Base-by-base conservation (phyloP, 2,888 invertebrate genomes). In the Barypeithes pellucidus region DNA sequence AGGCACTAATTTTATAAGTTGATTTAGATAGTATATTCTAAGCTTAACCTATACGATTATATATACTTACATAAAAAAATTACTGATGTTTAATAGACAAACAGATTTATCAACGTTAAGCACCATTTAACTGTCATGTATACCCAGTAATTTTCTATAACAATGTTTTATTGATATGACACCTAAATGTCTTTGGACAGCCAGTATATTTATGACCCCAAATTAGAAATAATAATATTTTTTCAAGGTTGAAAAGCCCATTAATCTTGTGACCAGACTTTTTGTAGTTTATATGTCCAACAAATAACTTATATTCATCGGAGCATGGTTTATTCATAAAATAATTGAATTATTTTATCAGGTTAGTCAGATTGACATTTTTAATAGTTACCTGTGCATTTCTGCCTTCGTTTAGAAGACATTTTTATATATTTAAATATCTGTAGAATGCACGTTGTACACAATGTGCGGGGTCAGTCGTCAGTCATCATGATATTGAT, bases 81-180 rank as follows among this genome's bases (percentile, higher is more conserved):
- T 50, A 50, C 22, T n/a, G 24, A 33, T 18, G n/a, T 54, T 54
- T 33, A 14, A 16, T 39, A 41, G 24, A 43, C 54, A 62, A 62
- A 62, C 41, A 41, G 62, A 69, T 62, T 62, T 8, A 52, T 69
- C 62, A 62, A 18, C 14, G 43, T 62, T 29, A 62, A 62, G 41
- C 18, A 62, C 33, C 33, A 14, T 57, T 57, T 57, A 16, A 57
- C 54, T 16, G 33, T 9, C 52, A 60, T 36, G 8, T 9, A n/a
- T 59, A 67, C 60, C 11, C 24, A 39, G 68, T 45, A 69, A 62
- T 69, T 62, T 69, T 62, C 29, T 52, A 12, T 62, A 36, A 69
- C 20, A 33, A 14, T 24, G 24, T 57, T 45, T 54, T 54, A 61
- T 69, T 52, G 12, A 41, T 69, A 24, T 62, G 69, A 69, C 69